Evolutionary conservation across 64 coral and sea anemone species (phyloP).

Genomic region (Orbicella faveolata): DNA sequence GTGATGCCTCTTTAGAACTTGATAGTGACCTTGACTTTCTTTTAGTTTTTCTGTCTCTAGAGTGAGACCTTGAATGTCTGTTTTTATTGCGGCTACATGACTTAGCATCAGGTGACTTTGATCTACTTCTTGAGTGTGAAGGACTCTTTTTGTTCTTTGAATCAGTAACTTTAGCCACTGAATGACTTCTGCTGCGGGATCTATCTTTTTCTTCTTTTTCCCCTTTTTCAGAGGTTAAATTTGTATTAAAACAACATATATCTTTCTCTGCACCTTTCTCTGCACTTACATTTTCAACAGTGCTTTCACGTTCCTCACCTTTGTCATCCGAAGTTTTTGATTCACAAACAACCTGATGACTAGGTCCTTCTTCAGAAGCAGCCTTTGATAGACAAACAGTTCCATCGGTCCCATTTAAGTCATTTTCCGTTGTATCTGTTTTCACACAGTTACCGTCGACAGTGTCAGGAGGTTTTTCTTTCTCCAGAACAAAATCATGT

Average conservation of each 20-base stretch:
- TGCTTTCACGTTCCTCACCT: background rate
- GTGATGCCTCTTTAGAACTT: background rate
- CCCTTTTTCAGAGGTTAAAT: background rate
- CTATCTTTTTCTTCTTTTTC: background rate
- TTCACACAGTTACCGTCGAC: background rate
- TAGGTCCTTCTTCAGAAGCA: background rate
- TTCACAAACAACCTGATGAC: background rate
- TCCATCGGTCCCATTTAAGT: background rate
- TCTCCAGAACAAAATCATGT: conserved; percentile 15
- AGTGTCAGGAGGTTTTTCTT: background rate
- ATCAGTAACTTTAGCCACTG: background rate
- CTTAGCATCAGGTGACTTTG: conserved; percentile 14
- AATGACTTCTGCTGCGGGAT: background rate
- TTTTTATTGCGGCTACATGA: conserved; percentile 18
- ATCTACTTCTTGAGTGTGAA: background rate
- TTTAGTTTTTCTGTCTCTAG: background rate
- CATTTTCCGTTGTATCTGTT: background rate
- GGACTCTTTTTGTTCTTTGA: conserved; percentile 4
- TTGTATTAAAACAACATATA: background rate
- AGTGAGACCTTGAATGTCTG: conserved; percentile 38
- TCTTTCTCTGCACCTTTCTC: background rate
- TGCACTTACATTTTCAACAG: background rate
- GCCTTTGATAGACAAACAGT: background rate
- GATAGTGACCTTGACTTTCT: conserved; percentile 13
- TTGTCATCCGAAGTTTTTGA: background rate